Base-by-base conservation (phyloP, 2,113 vertebrate genomes). In the Pachyramphus minor region DNA sequence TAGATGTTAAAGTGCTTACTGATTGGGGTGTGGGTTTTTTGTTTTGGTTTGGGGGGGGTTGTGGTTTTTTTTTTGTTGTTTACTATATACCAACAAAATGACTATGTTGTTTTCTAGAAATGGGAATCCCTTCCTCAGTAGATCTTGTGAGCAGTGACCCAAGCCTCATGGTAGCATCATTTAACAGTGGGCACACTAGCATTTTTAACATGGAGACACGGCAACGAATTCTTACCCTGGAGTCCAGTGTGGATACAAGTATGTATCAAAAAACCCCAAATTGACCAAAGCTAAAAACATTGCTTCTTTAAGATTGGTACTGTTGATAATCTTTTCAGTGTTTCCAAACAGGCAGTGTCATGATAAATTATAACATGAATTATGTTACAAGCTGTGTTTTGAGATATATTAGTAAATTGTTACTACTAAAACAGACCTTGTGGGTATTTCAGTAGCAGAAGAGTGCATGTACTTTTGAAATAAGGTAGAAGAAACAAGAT, bases 191-290 rank as follows among this genome's bases (percentile, higher is more conserved):
- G 20, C 97, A 99, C 88, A 99, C 98, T 37, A 98, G 99, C 91
- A 98, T 99, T 96, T 99, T 99, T 97, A 99, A 99, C 97, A 99
- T 99, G 99, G 99, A 99, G 96, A 99, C 99, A 5, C 98, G 97
- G 17, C 99, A 99, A 79, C 98, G 98, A 82, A 98, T 99, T 96
- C 98, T 99, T 95, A 99, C 97, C 52, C 97, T 99, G 93, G 99
- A 99, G 95, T 98, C 99, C 63, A 98, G 78, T 77, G 87, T 97
- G 78, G 99, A 99, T 94, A 97, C 97, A 44, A 98, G 99, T 99
- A 98, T 21, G 98, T 98, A 97, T 89, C n/a, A 44, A 76, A 33
- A 79, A 58, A 5, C 5, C 14, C 8, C 20, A 74, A n/a, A 31
- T 2, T 11, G 35, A 14, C 4, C 15, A 56, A n/a, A 58, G 31